A percentile compares a stretch with the other conserved stretches of the same genome.
Evolutionary conservation across 2,888 invertebrate genomes (phyloP).

Genomic region (Macroteleia sp.): DNA sequence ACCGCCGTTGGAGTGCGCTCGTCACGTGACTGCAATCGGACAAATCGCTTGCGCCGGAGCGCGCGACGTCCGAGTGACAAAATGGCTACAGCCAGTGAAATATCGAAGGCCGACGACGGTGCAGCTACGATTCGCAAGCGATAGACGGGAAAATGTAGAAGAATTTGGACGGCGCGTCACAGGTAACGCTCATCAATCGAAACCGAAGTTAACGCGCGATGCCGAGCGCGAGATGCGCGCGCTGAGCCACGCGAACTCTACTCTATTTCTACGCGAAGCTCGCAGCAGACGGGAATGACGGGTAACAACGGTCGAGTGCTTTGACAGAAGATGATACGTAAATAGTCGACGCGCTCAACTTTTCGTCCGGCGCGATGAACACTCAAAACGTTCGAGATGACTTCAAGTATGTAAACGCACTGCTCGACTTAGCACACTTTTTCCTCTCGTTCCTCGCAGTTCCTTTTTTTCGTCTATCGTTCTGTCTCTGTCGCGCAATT

Average conservation of each 20-base stretch:
- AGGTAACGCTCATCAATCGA: conserved; percentile 69
- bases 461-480: no score
- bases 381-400: conserved; percentile 49
- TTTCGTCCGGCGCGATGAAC: conserved; percentile 14
- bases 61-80: conserved; percentile 51
- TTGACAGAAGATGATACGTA: conserved; percentile 74
- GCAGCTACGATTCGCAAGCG: conserved; percentile 63
- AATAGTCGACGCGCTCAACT: conserved; percentile 67
- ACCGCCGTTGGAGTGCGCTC: no score
- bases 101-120: conserved; percentile 70
- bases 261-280: no score
- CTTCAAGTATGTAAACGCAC: conserved; percentile 53
- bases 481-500: background rate
- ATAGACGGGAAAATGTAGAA: conserved; percentile 75
- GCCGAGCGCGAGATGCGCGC: conserved; percentile 24
- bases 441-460: no score
- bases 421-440: no score
- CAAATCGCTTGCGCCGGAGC: background rate
- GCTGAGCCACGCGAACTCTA: conserved; percentile 19
- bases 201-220: conserved; percentile 12
- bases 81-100: conserved; percentile 77
- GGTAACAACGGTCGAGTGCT: conserved; percentile 49
- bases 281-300: conserved; percentile 58
- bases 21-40: no score
- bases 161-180: conserved; percentile 66